A percentile compares a stretch with the other conserved stretches of the same genome.
Conservation (phyloP, 2,888 invertebrate species). For the Malthinus seriepunctatus region DNA sequence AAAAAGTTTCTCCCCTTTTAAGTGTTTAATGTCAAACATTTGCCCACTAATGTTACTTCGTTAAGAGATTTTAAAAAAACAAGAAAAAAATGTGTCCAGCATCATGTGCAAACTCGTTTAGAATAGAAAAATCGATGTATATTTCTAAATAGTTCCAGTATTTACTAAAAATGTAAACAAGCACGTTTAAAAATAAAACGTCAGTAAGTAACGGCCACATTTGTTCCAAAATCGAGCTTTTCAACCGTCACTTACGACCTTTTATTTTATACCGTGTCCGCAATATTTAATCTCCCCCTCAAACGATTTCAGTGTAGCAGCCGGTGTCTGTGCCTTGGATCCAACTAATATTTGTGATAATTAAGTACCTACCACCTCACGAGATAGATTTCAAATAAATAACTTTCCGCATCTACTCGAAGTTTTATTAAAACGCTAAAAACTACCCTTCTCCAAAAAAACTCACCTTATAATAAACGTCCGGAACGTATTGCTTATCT, state of each 20-base stretch:
- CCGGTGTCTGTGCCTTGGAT: conserved; percentile 54
- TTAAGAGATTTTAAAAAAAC: conserved; percentile 20
- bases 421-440: too few relatives aligned
- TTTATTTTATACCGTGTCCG: conserved; percentile 20
- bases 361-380: conserved; percentile 53
- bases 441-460: neutral
- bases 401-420: conserved; percentile 47
- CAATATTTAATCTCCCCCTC: conserved; percentile 25
- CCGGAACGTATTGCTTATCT: conserved; percentile 95
- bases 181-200: conserved; percentile 2
- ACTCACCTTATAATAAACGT: conserved; percentile 96
- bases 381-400: conserved; percentile 51
- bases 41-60: neutral
- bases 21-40: conserved; percentile 25
- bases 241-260: neutral
- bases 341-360: conserved; percentile 54
- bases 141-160: conserved; percentile 26
- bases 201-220: neutral
- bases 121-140: conserved; percentile 31
- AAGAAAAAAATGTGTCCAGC: conserved; percentile 25
- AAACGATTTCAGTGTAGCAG: conserved; percentile 47
- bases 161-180: conserved; percentile 15
- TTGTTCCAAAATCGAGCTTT: conserved; percentile 1
- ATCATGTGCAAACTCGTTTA: conserved; percentile 29
- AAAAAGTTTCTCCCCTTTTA: conserved; percentile 24